These are phyloP conservation scores for Ctenopoma multispine DNA, from an alignment of 2,797 vertebrate genomes.

Conservation along the genomic window DNA sequence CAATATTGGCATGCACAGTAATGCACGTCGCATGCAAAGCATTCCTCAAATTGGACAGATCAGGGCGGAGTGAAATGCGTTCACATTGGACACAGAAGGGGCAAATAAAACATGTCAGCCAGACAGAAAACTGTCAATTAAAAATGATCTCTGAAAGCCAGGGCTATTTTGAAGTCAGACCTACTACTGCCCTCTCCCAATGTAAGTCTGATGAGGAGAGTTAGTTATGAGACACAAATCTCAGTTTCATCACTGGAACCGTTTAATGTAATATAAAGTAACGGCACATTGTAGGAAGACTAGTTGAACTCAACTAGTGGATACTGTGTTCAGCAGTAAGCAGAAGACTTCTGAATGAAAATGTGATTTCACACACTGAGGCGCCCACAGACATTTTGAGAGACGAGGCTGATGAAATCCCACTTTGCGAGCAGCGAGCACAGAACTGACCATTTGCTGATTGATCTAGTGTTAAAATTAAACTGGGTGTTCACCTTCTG, in stretches of 20 bases:
- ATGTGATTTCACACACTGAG: background rate
- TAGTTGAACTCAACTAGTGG: background rate
- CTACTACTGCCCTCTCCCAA: conserved; percentile 37
- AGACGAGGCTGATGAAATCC: conserved; percentile 11
- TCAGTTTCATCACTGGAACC: conserved; percentile 29
- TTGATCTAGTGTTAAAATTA: conserved; percentile 11
- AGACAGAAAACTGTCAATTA: conserved; percentile 82
- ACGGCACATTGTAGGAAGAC: conserved; percentile 3
- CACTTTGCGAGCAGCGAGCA: conserved; percentile 8
- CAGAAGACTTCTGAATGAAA: conserved; percentile 2
- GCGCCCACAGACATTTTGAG: background rate
- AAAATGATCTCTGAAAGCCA: conserved; percentile 78
- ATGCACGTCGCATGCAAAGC: conserved; percentile 64
- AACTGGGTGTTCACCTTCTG: background rate
- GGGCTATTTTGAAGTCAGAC: conserved; percentile 70
- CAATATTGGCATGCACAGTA: conserved; percentile 61
- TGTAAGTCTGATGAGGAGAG: conserved; percentile 59
- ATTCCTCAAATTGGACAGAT: conserved; percentile 68
- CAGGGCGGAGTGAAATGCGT: conserved; percentile 56
- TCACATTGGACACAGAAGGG: conserved; percentile 62
- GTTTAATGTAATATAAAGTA: conserved; percentile 16
- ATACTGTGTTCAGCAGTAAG: background rate
- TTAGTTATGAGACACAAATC: conserved; percentile 47
- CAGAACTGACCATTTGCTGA: conserved; percentile 16
- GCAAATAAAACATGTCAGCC: conserved; percentile 72